Evolutionary conservation across 2,797 vertebrate genomes (phyloP).

Genomic region (Dromococcyx pavoninus): DNA sequence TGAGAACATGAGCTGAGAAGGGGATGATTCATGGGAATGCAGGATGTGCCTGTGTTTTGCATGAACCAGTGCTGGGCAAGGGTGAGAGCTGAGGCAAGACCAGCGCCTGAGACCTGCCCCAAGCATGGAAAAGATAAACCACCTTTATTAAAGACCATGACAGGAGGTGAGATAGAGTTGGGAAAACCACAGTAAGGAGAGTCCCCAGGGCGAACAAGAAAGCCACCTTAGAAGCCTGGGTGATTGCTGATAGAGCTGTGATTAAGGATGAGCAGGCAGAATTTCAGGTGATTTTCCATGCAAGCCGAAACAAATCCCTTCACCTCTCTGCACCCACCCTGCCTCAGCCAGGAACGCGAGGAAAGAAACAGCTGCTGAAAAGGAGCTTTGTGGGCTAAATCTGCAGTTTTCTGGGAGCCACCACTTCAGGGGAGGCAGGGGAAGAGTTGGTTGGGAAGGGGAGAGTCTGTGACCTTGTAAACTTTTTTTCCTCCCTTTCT

Average conservation of each 20-base stretch:
- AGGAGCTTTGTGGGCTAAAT: neutral
- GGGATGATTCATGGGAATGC: slow-evolving; percentile 59
- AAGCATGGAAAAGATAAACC: slow-evolving; percentile 51
- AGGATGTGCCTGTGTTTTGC: slow-evolving; percentile 3
- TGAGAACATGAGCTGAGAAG: slow-evolving; percentile 46
- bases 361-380: neutral
- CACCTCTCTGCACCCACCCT: neutral
- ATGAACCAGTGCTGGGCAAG: slow-evolving; percentile 41
- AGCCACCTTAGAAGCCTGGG: neutral
- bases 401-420: neutral
- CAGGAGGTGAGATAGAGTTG: slow-evolving; percentile 4
- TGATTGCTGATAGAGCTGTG: slow-evolving; percentile 2
- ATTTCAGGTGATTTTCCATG: neutral
- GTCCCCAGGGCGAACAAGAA: neutral
- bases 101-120: neutral
- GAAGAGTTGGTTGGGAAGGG: neutral
- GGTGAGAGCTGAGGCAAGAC: neutral
- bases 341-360: neutral
- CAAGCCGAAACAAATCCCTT: slow-evolving; percentile 29
- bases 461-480: neutral
- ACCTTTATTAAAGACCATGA: neutral
- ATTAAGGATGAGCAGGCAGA: slow-evolving; percentile 1
- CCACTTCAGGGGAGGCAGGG: neutral
- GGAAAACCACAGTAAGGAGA: slow-evolving; percentile 6
- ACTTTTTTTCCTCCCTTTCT: neutral